A percentile compares a stretch with the other conserved stretches of the same genome.
phyloP scores from a whole-genome alignment of 2,113 vertebrate species.

The Nycticryphes semicollaris region DNA sequence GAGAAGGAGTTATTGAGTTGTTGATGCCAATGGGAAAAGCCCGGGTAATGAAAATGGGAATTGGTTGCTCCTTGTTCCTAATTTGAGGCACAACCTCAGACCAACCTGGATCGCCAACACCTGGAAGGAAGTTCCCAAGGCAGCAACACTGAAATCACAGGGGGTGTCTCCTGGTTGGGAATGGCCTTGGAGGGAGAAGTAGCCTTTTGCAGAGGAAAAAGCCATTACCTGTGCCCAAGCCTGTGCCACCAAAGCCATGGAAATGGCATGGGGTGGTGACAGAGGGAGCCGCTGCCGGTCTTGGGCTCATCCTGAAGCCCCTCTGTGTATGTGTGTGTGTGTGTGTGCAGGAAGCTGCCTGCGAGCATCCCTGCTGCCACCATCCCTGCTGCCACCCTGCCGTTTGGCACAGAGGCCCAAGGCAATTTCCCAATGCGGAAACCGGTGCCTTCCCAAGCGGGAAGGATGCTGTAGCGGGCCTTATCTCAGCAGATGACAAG shows the following conservation, averaged over 20 bases:
- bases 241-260: rapidly evolving
- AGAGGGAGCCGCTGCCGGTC: not conserved
- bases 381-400: rapidly evolving
- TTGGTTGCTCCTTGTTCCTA: not conserved
- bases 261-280: not conserved
- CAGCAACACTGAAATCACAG: not conserved
- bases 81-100: not conserved
- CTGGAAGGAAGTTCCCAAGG: not conserved
- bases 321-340: not conserved
- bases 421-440: not conserved
- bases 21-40: rapidly evolving
- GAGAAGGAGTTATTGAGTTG: not conserved
- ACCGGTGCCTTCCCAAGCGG: not conserved
- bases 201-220: not conserved
- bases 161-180: not conserved
- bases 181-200: not conserved
- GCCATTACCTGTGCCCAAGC: not conserved
- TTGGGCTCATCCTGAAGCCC: rapidly evolving
- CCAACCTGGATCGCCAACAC: not conserved
- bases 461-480: not conserved
- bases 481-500: conserved; percentile 1
- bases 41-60: not conserved
- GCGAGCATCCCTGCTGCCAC: rapidly evolving
- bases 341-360: not conserved
- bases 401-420: rapidly evolving